A percentile compares a stretch with the other conserved stretches of the same genome.
Evolutionary conservation across 37 sponge, comb jelly and placozoan genomes (phyloP).

Genomic region (Hexactinellida sp.): DNA sequence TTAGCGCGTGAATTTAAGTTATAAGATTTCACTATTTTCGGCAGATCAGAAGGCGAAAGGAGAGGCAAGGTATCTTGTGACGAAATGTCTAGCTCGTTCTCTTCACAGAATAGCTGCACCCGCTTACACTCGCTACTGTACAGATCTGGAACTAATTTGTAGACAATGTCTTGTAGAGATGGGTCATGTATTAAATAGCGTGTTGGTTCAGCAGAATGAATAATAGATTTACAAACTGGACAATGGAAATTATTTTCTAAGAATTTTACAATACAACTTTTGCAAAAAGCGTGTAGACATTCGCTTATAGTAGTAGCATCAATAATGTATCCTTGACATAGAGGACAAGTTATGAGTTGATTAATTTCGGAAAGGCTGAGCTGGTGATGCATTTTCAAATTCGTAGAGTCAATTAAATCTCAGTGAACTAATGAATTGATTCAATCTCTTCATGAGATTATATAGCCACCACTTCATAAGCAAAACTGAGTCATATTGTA

Average conservation of each 20-base stretch:
- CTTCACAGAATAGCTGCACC: not conserved
- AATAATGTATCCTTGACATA: slow-evolving; percentile 14
- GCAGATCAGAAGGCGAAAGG: not conserved
- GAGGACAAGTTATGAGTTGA: not conserved
- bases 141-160: slow-evolving; percentile 8
- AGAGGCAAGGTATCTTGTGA: slow-evolving; percentile 12
- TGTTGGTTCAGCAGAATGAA: not conserved
- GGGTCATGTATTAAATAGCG: not conserved
- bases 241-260: not conserved
- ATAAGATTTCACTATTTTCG: not conserved
- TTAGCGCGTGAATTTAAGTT: not conserved
- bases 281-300: slow-evolving; percentile 11
- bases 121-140: not conserved
- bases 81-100: not conserved
- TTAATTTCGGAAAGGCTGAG: not conserved
- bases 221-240: slow-evolving; percentile 10
- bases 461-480: not conserved
- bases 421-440: not conserved
- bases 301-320: not conserved
- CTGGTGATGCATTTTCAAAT: not conserved
- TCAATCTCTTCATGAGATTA: not conserved
- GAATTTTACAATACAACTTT: slow-evolving; percentile 13
- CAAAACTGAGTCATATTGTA: not conserved
- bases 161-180: not conserved
- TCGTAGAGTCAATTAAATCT: too few species aligned